phyloP scores from a whole-genome alignment of 2,113 vertebrate genomes.

The Pao palembangensis region DNA sequence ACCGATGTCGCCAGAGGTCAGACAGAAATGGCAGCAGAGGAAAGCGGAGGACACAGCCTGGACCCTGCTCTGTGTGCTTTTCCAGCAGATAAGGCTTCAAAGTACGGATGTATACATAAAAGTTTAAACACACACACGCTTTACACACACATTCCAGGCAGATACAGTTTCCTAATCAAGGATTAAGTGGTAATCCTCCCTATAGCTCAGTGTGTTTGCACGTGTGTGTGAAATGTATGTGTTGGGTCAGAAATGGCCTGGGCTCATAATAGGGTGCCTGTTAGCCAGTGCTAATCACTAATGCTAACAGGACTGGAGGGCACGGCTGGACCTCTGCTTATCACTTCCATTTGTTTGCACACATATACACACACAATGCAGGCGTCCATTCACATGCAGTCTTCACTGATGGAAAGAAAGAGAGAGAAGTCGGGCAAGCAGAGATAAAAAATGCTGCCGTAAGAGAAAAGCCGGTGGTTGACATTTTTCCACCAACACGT shows the following conservation, averaged over 20 bases:
- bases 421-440: no score
- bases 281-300: conserved; percentile 66
- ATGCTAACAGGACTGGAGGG: conserved; percentile 68
- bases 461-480: conserved; percentile 57
- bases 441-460: conserved; percentile 56
- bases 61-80: background rate
- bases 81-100: background rate
- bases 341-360: conserved; percentile 30
- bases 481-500: conserved; percentile 51
- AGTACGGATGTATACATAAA: conserved; percentile 15
- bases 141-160: conserved; percentile 34
- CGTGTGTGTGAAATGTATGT: conserved; percentile 12
- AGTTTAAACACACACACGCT: conserved; percentile 13
- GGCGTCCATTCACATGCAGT: conserved; percentile 20
- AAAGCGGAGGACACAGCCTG: conserved; percentile 7
- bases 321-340: conserved; percentile 56
- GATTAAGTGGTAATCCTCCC: conserved; percentile 66
- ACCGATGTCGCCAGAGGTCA: conserved; percentile 7
- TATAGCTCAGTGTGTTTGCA: conserved; percentile 42
- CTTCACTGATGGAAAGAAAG: conserved; percentile 42
- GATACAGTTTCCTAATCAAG: conserved; percentile 60
- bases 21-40: background rate
- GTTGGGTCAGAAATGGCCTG: conserved; percentile 44
- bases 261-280: conserved; percentile 56
- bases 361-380: conserved; percentile 8